These are phyloP conservation scores for Zosterops lateralis DNA, from an alignment of 2,113 vertebrate genomes.

Conservation along the genomic window DNA sequence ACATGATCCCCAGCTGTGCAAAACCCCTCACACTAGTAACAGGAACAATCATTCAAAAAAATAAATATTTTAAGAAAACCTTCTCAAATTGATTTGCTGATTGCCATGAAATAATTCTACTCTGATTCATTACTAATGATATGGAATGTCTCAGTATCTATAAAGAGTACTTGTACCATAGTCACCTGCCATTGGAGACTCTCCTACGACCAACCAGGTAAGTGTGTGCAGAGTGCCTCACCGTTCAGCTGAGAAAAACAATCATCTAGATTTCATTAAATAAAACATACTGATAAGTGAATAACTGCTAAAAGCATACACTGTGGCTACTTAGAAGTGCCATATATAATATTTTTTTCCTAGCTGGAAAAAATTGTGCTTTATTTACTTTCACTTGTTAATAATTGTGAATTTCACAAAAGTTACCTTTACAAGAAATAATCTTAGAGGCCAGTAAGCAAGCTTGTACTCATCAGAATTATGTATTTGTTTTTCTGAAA, in stretches of 20 bases:
- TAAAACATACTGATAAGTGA: neutral
- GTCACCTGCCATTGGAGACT: neutral
- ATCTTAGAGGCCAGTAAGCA: neutral
- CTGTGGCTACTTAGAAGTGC: neutral
- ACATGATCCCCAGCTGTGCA: neutral
- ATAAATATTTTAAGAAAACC: neutral
- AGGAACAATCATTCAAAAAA: neutral
- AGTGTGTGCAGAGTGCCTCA: neutral
- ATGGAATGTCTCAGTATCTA: neutral
- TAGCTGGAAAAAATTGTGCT: neutral
- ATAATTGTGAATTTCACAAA: neutral
- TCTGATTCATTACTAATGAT: neutral
- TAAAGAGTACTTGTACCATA: neutral
- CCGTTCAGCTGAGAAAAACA: neutral
- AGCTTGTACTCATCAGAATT: neutral
- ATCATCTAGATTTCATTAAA: neutral
- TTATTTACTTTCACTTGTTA: neutral
- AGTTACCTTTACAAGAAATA: neutral
- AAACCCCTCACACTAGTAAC: neutral
- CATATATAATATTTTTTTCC: neutral
- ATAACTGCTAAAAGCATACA: neutral
- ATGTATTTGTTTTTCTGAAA: neutral
- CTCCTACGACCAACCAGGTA: neutral
- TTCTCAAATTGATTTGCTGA: neutral
- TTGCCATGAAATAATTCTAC: neutral